phyloP scores from a whole-genome alignment of 2,113 vertebrate genomes.

The Tichodroma muraria region DNA sequence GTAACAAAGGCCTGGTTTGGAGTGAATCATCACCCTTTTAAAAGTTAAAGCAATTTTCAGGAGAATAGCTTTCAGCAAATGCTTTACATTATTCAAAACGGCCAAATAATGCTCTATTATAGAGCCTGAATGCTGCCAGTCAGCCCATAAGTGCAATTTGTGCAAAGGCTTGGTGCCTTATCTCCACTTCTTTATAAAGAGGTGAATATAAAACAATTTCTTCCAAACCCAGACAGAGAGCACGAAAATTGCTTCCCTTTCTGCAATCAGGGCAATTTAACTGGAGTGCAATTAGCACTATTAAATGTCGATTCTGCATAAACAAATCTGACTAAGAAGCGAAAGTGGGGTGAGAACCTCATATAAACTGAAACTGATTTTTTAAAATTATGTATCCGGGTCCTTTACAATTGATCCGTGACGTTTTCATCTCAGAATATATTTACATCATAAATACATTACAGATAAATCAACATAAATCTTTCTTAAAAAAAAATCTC shows the following conservation, averaged over 20 bases:
- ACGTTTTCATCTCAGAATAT: slow-evolving; percentile 77
- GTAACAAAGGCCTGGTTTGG: slow-evolving; percentile 90
- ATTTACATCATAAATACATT: slow-evolving; percentile 78
- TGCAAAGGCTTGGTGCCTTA: slow-evolving; percentile 89
- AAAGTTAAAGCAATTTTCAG: slow-evolving; percentile 99
- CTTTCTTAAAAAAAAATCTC: slow-evolving; percentile 39
- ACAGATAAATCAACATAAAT: slow-evolving; percentile 70
- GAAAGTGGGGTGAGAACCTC: slow-evolving; percentile 82
- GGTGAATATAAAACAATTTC: slow-evolving; percentile 98
- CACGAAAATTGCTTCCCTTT: slow-evolving; percentile 95
- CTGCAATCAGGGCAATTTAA: slow-evolving; percentile 99
- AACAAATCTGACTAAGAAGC: slow-evolving; percentile 91
- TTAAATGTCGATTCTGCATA: slow-evolving; percentile 96
- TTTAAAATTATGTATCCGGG: slow-evolving; percentile 80
- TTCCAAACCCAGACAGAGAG: slow-evolving; percentile 90
- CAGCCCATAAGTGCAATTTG: slow-evolving; percentile 95
- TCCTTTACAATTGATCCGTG: slow-evolving; percentile 80
- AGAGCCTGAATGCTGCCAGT: slow-evolving; percentile 94
- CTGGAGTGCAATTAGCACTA: slow-evolving; percentile 94
- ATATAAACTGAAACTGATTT: slow-evolving; percentile 82
- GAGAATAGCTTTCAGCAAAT: slow-evolving; percentile 91
- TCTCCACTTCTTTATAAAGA: slow-evolving; percentile 92
- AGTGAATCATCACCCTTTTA: slow-evolving; percentile 93
- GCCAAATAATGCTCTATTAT: slow-evolving; percentile 99
- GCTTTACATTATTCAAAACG: slow-evolving; percentile 98